These are phyloP conservation scores for Mechanitis mazaeus DNA, from an alignment of 2,888 invertebrate species.

Conservation along the genomic window DNA sequence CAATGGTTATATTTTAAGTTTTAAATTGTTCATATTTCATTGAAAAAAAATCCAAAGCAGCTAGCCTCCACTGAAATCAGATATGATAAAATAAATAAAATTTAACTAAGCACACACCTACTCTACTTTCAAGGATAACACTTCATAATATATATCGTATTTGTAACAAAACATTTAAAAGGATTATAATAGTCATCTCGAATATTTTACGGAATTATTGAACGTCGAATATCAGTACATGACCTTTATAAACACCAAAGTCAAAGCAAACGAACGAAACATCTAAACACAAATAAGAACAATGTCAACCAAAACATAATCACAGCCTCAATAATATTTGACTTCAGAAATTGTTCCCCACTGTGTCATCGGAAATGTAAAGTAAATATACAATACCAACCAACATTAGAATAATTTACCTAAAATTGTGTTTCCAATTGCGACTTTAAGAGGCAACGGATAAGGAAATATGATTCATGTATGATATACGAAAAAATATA, in stretches of 20 bases:
- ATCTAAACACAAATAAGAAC: slow-evolving; percentile 11
- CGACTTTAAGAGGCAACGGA: slow-evolving; percentile 1
- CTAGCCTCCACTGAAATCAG: too few species aligned
- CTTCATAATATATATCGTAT: too few species aligned
- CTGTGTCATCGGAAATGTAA: slow-evolving; percentile 21
- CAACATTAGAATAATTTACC: slow-evolving; percentile 7
- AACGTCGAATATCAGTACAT: not conserved
- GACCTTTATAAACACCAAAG: slow-evolving; percentile 6
- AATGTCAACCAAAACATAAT: slow-evolving; percentile 13
- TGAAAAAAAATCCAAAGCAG: too few species aligned
- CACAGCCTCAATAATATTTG: slow-evolving; percentile 29
- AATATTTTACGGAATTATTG: not conserved
- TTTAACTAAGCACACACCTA: too few species aligned
- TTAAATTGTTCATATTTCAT: too few species aligned
- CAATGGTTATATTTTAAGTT: too few species aligned
- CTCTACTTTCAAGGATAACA: too few species aligned
- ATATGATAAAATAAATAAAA: too few species aligned
- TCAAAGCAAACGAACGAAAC: not conserved
- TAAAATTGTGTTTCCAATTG: not conserved
- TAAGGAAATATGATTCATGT: not conserved
- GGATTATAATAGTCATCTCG: not conserved
- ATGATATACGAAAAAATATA: slow-evolving; percentile 13
- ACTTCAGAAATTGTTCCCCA: slow-evolving; percentile 26
- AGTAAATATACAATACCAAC: slow-evolving; percentile 23
- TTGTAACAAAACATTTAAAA: too few species aligned